phyloP scores from a whole-genome alignment of 1,140 invertebrate genomes.

The Drosophila leontia region DNA sequence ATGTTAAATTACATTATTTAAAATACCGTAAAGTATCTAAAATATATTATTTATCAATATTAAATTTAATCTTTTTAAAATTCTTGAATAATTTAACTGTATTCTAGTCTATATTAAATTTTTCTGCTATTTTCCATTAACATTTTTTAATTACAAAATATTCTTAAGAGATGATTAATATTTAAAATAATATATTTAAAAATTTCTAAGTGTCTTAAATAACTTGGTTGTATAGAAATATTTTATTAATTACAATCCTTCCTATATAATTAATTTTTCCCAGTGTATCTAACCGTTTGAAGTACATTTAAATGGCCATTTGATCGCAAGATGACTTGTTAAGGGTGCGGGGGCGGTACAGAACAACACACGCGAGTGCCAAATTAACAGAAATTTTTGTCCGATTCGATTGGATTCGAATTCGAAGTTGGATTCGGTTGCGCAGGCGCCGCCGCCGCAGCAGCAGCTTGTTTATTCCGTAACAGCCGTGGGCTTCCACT shows the following conservation, averaged over 20 bases:
- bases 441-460: constrained; percentile 69
- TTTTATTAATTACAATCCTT: too few relatives aligned
- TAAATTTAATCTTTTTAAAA: neutral
- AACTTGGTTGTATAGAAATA: too few relatives aligned
- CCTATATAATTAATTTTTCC: neutral
- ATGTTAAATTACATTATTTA: too few relatives aligned
- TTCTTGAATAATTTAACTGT: too few relatives aligned
- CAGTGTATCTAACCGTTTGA: neutral
- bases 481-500: constrained; percentile 37
- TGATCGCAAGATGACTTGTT: constrained; percentile 37
- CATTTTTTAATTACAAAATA: too few relatives aligned
- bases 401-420: constrained; percentile 25
- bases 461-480: constrained; percentile 27
- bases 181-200: neutral
- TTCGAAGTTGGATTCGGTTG: constrained; percentile 20
- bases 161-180: neutral
- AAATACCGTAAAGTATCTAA: neutral
- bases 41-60: neutral
- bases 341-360: constrained; percentile 49
- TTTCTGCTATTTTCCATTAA: too few relatives aligned
- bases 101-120: too few relatives aligned
- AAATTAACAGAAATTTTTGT: constrained; percentile 76
- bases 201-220: fast-evolving
- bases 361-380: constrained; percentile 66
- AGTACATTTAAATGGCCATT: constrained; percentile 74